A percentile compares a stretch with the other conserved stretches of the same genome.
Conservation (phyloP, 1,140 invertebrate genomes). For the Atta colombica region DNA sequence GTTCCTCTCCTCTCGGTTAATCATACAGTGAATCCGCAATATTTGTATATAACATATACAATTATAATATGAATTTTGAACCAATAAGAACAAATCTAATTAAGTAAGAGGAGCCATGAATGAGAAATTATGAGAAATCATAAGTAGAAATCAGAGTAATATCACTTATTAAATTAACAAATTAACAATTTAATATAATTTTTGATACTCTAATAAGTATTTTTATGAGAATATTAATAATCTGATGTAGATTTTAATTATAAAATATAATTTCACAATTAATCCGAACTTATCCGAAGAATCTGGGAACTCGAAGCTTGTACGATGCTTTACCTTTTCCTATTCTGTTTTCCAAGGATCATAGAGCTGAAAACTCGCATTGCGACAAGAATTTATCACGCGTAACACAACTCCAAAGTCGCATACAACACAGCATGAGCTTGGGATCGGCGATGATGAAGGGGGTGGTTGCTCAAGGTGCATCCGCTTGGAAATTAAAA, state of each 20-base stretch:
- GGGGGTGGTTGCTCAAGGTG: conserved; percentile 75
- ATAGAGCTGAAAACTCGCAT: conserved; percentile 53
- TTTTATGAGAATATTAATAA: too few relatives aligned
- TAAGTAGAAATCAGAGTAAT: too few relatives aligned
- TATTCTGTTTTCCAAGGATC: conserved; percentile 54
- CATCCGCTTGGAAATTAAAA: conserved; percentile 84
- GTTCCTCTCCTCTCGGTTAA: neutral
- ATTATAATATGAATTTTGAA: too few relatives aligned
- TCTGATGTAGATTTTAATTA: too few relatives aligned
- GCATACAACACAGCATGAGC: neutral
- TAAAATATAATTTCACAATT: conserved; percentile 18
- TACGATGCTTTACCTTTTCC: neutral
- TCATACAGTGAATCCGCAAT: neutral
- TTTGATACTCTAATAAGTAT: too few relatives aligned
- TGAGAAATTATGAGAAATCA: too few relatives aligned
- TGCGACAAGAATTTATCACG: conserved; percentile 78
- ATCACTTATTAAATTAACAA: too few relatives aligned
- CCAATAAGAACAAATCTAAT: too few relatives aligned
- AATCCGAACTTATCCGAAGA: neutral
- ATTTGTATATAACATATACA: neutral
- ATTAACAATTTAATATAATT: too few relatives aligned
- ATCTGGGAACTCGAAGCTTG: neutral
- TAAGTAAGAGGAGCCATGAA: too few relatives aligned
- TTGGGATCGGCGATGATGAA: conserved; percentile 9
- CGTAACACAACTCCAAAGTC: conserved; percentile 79